Conservation (phyloP, 2,888 invertebrate species). For the Torymus texanus region DNA sequence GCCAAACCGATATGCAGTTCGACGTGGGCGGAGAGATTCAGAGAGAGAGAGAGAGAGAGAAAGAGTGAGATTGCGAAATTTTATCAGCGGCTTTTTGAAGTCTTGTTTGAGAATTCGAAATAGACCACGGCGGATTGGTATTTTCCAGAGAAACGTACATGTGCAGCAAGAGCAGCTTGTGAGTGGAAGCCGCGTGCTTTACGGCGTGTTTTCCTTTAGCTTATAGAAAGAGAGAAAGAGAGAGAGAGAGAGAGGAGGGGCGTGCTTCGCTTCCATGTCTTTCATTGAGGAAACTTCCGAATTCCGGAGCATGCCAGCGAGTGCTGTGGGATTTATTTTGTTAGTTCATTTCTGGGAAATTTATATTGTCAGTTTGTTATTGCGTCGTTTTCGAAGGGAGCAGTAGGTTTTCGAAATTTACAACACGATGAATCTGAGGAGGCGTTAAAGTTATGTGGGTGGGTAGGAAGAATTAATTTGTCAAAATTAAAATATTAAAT, state of each 20-base stretch:
- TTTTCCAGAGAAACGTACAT: conserved; percentile 26
- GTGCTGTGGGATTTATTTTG: conserved; percentile 2
- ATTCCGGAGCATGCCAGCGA: conserved; percentile 11
- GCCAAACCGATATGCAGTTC: too few relatives aligned
- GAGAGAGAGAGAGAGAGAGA: neutral
- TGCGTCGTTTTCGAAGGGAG: neutral
- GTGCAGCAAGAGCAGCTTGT: neutral
- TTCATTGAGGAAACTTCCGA: conserved; percentile 4
- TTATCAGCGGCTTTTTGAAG: conserved; percentile 8
- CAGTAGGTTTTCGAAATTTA: too few relatives aligned
- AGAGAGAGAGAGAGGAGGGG: too few relatives aligned
- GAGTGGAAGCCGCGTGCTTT: conserved; percentile 9
- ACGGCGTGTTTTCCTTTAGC: conserved; percentile 33
- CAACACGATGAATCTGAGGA: too few relatives aligned
- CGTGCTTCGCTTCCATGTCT: neutral
- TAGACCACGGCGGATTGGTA: conserved; percentile 17
- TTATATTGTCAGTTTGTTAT: neutral
- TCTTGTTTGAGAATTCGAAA: conserved; percentile 22
- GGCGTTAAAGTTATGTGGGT: too few relatives aligned
- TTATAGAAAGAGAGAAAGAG: too few relatives aligned
- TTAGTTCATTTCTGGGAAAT: neutral
- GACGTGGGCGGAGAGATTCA: neutral
- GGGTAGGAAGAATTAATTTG: too few relatives aligned
- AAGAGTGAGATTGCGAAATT: conserved; percentile 19
- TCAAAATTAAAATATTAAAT: too few relatives aligned